Evolutionary conservation across 1,140 invertebrate genomes (phyloP).

Genomic region (Drosophila repleta): DNA sequence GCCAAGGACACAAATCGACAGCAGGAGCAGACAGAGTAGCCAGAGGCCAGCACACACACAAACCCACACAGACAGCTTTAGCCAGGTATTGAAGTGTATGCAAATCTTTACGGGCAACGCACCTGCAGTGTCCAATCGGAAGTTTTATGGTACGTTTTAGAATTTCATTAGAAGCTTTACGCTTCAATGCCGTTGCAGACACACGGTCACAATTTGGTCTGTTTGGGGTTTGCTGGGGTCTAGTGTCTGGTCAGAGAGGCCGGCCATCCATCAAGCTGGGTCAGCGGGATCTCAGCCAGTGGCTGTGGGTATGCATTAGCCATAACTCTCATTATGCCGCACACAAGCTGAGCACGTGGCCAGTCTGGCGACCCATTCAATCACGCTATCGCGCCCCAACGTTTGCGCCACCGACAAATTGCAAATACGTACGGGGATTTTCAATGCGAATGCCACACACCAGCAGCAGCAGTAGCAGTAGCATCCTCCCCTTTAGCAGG

Average conservation of each 20-base stretch:
- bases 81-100: slow-evolving; percentile 37
- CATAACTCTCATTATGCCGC: slow-evolving; percentile 75
- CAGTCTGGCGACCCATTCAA: slow-evolving; percentile 67
- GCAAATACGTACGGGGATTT: slow-evolving; percentile 62
- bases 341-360: slow-evolving; percentile 23
- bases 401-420: slow-evolving; percentile 62
- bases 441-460: slow-evolving; percentile 32
- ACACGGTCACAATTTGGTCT: background rate
- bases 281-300: slow-evolving; percentile 7
- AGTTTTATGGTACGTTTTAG: slow-evolving; percentile 69
- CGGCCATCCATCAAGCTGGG: slow-evolving; percentile 58
- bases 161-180: slow-evolving; percentile 46
- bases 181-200: slow-evolving; percentile 30
- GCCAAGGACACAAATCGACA: slow-evolving; percentile 40
- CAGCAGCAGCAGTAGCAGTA: too few relatives aligned
- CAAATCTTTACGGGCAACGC: slow-evolving; percentile 49
- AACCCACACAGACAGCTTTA: background rate
- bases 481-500: background rate
- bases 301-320: slow-evolving; percentile 60
- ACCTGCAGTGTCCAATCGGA: slow-evolving; percentile 49
- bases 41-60: slow-evolving; percentile 8
- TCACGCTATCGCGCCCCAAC: slow-evolving; percentile 69
- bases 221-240: slow-evolving; percentile 7
- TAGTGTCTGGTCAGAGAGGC: background rate
- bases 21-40: slow-evolving; percentile 35